A percentile compares a stretch with the other conserved stretches of the same genome.
phyloP scores from a whole-genome alignment of 2,797 vertebrate genomes.

The Apogon talboti region DNA sequence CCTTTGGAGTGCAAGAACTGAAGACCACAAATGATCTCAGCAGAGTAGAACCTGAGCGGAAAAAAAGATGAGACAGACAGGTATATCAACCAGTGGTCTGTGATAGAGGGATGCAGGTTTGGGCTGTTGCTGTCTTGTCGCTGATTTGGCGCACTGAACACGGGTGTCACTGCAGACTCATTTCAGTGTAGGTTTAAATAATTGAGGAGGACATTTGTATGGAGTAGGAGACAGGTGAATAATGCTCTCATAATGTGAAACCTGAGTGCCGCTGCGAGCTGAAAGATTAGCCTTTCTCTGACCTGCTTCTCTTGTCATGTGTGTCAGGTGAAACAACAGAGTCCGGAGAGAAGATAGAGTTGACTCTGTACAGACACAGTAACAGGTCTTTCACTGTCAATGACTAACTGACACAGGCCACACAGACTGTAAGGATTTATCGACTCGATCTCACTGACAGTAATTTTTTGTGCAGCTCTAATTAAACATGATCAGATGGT shows the following conservation, averaged over 20 bases:
- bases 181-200: constrained; percentile 67
- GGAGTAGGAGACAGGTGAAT: constrained; percentile 70
- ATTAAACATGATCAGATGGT: background rate
- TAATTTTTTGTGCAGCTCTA: constrained; percentile 5
- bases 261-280: constrained; percentile 46
- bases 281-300: constrained; percentile 65
- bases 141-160: constrained; percentile 40
- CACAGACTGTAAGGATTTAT: constrained; percentile 26
- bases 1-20: constrained; percentile 97
- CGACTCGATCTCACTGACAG: constrained; percentile 21
- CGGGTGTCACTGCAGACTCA: constrained; percentile 48
- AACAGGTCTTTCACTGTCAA: constrained; percentile 29
- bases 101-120: constrained; percentile 25
- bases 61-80: constrained; percentile 32
- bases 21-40: constrained; percentile 95
- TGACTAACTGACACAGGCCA: constrained; percentile 21
- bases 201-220: constrained; percentile 79
- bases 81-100: constrained; percentile 32
- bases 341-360: constrained; percentile 33
- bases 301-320: constrained; percentile 63
- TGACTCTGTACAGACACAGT: constrained; percentile 12
- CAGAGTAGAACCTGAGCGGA: constrained; percentile 92
- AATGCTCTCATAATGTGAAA: constrained; percentile 71
- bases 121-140: constrained; percentile 5
- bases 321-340: constrained; percentile 50